Evolutionary conservation across 2,888 invertebrate genomes (phyloP), one percentile per base, ranked within the genome.

Genomic region (Lysandra bellargus): DNA sequence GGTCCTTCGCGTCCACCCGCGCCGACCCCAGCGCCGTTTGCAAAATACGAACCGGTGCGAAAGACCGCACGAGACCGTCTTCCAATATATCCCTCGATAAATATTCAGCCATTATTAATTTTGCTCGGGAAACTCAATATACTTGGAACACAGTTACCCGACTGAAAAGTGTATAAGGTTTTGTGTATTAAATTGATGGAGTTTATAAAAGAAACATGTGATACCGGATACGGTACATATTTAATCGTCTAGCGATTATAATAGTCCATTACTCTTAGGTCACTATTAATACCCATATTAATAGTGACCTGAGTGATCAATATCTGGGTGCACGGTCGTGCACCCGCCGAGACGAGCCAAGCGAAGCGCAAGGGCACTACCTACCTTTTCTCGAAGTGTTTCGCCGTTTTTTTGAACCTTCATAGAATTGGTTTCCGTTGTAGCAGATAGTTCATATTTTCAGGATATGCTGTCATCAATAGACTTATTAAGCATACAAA

Each of bases 31-130:
- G 14, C 14, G 30, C 49, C 72, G 78, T 78, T 14, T 78, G 53
- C 23, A 74, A 7, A 33, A 40, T 1, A 53, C 44, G 53, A 3
- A 72, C 23, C 3, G 57, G 72, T 12, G 72, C 78, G 23, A 78
- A 61, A 75, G 30, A 64, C 17, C 30, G 73, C 40, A 74, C 57
- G 30, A 44, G 37, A 12, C 30, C 73, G n/a, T 80, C 79, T 40
- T 79, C 79, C 44, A 79, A 79, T 37, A 79, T 79, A 40, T 79
- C 79, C 7, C 37, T 79, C 30, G 79, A 79, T 33, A 79, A 37
- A 60, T 74, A 79, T 74, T 79, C 79, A 4, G 57, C 37, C 79
- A 79, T 79, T 60, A 5, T 69, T 57, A 57, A 57, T 57, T 57
- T 57, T 57, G 1, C 4, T 57, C 17, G 1, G 17, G 17, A 57